Conservation (phyloP, 2,113 vertebrate genomes). For the Hippoglossus stenolepis region DNA sequence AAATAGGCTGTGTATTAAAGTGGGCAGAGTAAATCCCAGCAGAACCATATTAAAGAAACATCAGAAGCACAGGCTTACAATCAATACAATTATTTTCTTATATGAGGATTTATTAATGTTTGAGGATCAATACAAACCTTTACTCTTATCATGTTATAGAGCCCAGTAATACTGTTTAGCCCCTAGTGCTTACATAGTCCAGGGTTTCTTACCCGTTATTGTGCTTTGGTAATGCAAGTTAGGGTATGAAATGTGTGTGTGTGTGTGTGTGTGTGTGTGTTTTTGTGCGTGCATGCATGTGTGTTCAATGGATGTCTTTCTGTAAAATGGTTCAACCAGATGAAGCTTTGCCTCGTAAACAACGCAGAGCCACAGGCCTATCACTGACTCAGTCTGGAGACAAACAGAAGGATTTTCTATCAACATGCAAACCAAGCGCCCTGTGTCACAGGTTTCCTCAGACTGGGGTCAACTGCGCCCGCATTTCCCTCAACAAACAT, state of each 20-base stretch:
- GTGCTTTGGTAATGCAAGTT: conserved; percentile 45
- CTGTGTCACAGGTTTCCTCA: conserved; percentile 53
- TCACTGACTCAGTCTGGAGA: conserved; percentile 18
- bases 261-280: conserved; percentile 16
- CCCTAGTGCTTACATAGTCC: conserved; percentile 11
- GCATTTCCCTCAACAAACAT: conserved; percentile 62
- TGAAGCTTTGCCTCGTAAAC: conserved; percentile 51
- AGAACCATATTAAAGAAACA: conserved; percentile 56
- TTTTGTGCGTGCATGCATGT: background rate
- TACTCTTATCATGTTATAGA: conserved; percentile 39
- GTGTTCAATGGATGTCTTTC: conserved; percentile 11
- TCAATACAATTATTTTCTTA: conserved; percentile 57
- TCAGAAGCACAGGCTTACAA: conserved; percentile 28
- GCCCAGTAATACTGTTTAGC: conserved; percentile 11
- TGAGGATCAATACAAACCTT: conserved; percentile 50
- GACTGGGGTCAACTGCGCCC: conserved; percentile 56
- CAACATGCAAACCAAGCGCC: conserved; percentile 46
- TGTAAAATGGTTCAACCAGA: conserved; percentile 25
- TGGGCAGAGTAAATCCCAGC: conserved; percentile 48
- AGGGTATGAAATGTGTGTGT: background rate
- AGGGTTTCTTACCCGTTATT: conserved; percentile 38
- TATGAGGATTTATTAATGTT: conserved; percentile 50
- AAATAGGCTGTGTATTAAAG: conserved; percentile 63
- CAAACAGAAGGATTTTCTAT: conserved; percentile 16
- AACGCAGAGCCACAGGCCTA: conserved; percentile 32